A percentile compares a stretch with the other conserved stretches of the same genome.
These are phyloP conservation scores for Copidosoma aretas DNA, from an alignment of 2,888 invertebrate genomes.

Conservation along the genomic window DNA sequence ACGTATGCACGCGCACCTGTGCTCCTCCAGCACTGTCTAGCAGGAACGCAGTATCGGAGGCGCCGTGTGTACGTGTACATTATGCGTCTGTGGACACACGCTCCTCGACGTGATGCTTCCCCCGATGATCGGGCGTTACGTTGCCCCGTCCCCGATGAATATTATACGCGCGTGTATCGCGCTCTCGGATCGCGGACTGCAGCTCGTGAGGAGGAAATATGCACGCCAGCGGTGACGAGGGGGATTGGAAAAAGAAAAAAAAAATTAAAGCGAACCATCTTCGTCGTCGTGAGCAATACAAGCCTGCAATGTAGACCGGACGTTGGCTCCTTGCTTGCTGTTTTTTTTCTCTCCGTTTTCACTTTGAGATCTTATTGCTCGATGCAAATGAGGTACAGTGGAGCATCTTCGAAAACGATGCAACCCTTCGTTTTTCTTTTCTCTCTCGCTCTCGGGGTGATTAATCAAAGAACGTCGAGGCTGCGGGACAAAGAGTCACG, in stretches of 20 bases:
- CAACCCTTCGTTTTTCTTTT: not conserved
- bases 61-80: not conserved
- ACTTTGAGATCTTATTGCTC: slow-evolving; percentile 17
- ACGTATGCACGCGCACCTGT: slow-evolving; percentile 19
- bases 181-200: slow-evolving; percentile 14
- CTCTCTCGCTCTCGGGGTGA: not conserved
- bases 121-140: slow-evolving; percentile 31
- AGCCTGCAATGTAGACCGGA: too few species aligned
- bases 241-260: not conserved
- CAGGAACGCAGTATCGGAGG: slow-evolving; percentile 9
- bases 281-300: too few species aligned
- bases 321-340: too few species aligned
- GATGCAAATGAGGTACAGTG: slow-evolving; percentile 17
- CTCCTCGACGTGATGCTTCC: slow-evolving; percentile 11
- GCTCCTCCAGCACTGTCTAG: not conserved
- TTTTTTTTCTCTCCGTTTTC: not conserved
- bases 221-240: not conserved
- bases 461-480: slow-evolving; percentile 6
- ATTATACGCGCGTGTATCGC: slow-evolving; percentile 7
- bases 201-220: slow-evolving; percentile 13
- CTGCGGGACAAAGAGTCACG: not conserved
- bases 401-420: not conserved
- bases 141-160: slow-evolving; percentile 20
- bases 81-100: slow-evolving; percentile 9
- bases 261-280: not conserved